Base-by-base conservation (phyloP, 2,113 vertebrate genomes). In the Pterocles orientalis region DNA sequence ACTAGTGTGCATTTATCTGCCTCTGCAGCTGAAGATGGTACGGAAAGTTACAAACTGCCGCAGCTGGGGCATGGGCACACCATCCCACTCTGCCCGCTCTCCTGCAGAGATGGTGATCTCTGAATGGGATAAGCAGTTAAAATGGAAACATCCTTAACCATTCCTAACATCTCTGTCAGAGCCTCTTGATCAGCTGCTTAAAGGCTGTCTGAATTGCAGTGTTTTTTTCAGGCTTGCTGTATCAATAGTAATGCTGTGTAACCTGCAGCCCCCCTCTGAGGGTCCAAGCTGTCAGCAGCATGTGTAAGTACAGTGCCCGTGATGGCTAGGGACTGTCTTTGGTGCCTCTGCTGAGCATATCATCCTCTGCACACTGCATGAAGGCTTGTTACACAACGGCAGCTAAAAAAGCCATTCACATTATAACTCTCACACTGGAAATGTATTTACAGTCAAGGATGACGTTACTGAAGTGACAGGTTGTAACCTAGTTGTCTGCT, bases 41-140 rank as follows among this genome's bases (percentile, higher is more conserved):
- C 2, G 0, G 14, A 19, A 2, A 39, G 61, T 24, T 60, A 16
- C 0, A 2, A n/a, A 24, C n/a, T 50, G 39, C 26, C 17, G 66
- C 43, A 31, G 2, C 58, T 34, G 45, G 43, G 48, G 57, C 12
- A 1, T 48, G 21, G 47, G 14, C 25, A 45, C 41, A 9, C 25
- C 21, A 4, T 53, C 54, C 64, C 9, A 0, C 50, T 33, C 45
- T 41, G 60, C 20, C 78, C 36, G 34, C 65, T 24, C 12, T 56
- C 29, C 51, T 61, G 51, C 0, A 0, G 69, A 43, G 43, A 5
- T 43, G 25, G 13, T 29, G 15, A 54, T 29, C 21, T 91, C 70
- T 53, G 53, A 33, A 10, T 33, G 25, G 17, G 18, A 9, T 23
- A 18, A 25, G 17, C 33, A 58, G 11, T 43, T 91, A 31, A 50